Conservation (phyloP, 2,113 vertebrate genomes). For the Planiliza haematocheilus region DNA sequence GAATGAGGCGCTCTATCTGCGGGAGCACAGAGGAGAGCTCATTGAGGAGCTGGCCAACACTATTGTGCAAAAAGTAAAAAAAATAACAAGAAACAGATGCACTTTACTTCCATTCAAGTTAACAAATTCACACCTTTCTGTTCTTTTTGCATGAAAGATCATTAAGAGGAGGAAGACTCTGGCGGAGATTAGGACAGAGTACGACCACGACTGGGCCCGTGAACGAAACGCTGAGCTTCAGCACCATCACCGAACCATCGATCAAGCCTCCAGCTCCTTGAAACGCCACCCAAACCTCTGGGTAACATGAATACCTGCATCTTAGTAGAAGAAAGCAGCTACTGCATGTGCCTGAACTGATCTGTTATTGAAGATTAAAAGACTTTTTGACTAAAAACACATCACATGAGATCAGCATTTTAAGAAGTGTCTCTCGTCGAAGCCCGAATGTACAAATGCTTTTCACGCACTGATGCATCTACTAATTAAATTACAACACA, state of each 20-base stretch:
- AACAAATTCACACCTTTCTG: background rate
- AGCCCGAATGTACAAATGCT: too few relatives aligned
- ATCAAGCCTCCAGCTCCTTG: slow-evolving; percentile 48
- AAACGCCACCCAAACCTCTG: slow-evolving; percentile 72
- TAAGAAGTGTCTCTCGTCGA: too few relatives aligned
- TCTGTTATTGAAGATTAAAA: background rate
- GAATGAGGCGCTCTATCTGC: slow-evolving; percentile 91
- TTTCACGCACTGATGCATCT: background rate
- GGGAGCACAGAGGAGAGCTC: slow-evolving; percentile 91
- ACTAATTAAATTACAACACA: too few relatives aligned
- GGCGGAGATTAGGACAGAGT: slow-evolving; percentile 80
- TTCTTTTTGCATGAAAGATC: slow-evolving; percentile 80
- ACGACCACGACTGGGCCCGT: slow-evolving; percentile 76
- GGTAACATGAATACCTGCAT: slow-evolving; percentile 71
- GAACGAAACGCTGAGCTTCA: slow-evolving; percentile 66
- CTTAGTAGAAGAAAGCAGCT: too few relatives aligned
- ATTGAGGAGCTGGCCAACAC: slow-evolving; percentile 92
- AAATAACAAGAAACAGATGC: too few relatives aligned
- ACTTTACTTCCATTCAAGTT: too few relatives aligned
- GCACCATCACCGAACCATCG: slow-evolving; percentile 49
- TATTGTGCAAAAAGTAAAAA: slow-evolving; percentile 92
- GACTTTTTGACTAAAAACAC: background rate
- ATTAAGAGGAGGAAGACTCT: slow-evolving; percentile 87
- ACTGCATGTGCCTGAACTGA: too few relatives aligned
- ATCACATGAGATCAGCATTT: too few relatives aligned